phyloP scores from a whole-genome alignment of 2,797 vertebrate genomes.

The Lepilemur septentrionalis region DNA sequence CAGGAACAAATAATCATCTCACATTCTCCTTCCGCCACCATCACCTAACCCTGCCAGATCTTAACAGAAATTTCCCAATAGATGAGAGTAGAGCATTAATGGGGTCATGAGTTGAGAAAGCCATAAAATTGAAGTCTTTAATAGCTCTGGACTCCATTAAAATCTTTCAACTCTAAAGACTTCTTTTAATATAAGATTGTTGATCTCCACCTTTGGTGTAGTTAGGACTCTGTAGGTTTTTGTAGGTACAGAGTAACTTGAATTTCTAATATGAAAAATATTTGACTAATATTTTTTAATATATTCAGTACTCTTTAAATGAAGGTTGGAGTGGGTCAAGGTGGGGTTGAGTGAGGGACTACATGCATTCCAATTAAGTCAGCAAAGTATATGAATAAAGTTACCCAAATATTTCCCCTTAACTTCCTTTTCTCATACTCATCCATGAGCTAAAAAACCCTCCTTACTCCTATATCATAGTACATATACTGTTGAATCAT shows the following conservation, averaged over 20 bases:
- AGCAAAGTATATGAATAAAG: not conserved
- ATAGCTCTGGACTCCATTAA: not conserved
- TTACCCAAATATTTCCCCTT: not conserved
- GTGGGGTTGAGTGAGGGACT: not conserved
- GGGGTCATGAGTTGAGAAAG: not conserved
- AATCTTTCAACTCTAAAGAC: not conserved
- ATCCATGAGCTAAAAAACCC: not conserved
- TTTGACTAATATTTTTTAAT: not conserved
- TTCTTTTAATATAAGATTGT: not conserved
- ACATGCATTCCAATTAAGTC: not conserved
- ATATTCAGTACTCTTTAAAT: not conserved
- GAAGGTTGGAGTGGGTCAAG: not conserved
- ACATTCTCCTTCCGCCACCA: not conserved
- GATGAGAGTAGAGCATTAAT: not conserved
- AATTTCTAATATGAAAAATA: not conserved
- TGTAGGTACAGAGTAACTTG: not conserved
- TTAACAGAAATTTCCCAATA: not conserved
- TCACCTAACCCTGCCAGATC: not conserved
- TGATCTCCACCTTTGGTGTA: not conserved
- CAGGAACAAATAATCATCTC: conserved; percentile 17
- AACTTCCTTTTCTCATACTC: not conserved
- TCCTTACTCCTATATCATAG: not conserved
- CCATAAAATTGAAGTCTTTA: not conserved
- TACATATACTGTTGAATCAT: not conserved
- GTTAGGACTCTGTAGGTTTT: not conserved